phyloP scores from a whole-genome alignment of 2,888 invertebrate genomes.

The Drosophila affinis region DNA sequence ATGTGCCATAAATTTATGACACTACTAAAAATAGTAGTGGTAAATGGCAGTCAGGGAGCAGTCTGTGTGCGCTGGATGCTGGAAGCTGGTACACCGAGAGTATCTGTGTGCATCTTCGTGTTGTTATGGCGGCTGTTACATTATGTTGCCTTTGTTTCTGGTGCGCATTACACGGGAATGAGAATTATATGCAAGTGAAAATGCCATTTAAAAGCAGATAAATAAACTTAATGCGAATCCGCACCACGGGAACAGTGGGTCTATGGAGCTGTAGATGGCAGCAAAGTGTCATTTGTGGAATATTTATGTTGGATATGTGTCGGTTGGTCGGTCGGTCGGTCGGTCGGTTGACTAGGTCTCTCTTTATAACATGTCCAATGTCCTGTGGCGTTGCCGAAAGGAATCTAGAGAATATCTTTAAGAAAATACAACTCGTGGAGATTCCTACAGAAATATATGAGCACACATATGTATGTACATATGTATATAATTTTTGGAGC shows the following conservation, averaged over 20 bases:
- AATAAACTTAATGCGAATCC: conserved; percentile 73
- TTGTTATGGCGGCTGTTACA: conserved; percentile 60
- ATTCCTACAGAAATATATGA: background rate
- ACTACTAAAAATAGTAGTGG: conserved; percentile 76
- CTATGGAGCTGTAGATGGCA: background rate
- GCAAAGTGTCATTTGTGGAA: conserved; percentile 32
- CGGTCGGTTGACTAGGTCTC: background rate
- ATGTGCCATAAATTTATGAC: conserved; percentile 78
- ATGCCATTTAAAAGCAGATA: conserved; percentile 78
- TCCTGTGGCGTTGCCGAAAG: conserved; percentile 31
- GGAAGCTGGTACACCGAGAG: background rate
- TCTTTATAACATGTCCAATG: background rate
- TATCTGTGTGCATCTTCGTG: conserved; percentile 32
- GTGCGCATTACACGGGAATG: conserved; percentile 72
- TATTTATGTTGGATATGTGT: conserved; percentile 26
- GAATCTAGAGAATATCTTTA: background rate
- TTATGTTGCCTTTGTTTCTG: conserved; percentile 79
- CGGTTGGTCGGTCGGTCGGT: background rate
- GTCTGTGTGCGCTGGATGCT: conserved; percentile 15
- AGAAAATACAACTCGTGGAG: background rate
- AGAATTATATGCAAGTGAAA: conserved; percentile 76
- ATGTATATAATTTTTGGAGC: background rate
- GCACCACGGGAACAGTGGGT: conserved; percentile 21
- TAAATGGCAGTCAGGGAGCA: conserved; percentile 67
- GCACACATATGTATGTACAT: background rate